Percentiles rank a stretch among this genome's conserved stretches.
phyloP scores from a whole-genome alignment of 2,888 invertebrate genomes.

The Acanthosepion lycidas region DNA sequence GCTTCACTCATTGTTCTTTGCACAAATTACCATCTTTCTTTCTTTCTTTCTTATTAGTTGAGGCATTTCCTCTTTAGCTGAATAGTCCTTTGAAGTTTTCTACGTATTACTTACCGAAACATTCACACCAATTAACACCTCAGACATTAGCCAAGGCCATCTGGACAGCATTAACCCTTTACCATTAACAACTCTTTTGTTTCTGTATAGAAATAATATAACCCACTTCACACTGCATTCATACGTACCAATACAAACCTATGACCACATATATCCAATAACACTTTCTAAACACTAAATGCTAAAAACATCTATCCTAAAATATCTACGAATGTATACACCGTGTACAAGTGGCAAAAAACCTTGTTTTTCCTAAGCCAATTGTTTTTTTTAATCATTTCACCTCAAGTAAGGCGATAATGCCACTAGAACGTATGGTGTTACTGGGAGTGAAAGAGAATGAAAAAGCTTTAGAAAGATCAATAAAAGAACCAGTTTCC shows the following conservation, averaged over 20 bases:
- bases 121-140: conserved; percentile 20
- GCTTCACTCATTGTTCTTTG: neutral
- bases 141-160: neutral
- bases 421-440: no score
- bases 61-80: neutral
- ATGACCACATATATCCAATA: neutral
- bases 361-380: no score
- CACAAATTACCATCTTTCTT: neutral
- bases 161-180: neutral
- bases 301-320: no score
- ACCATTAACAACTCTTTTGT: neutral
- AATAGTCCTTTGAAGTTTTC: neutral
- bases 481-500: no score
- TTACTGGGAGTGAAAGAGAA: no score
- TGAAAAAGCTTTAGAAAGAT: no score
- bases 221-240: neutral
- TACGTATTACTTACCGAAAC: neutral
- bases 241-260: neutral
- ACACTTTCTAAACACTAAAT: no score
- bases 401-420: no score
- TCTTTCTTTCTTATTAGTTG: neutral
- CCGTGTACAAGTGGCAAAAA: no score
- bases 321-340: no score
- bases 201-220: neutral
- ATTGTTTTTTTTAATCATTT: no score